These are phyloP conservation scores for Helicoverpa zea DNA, from an alignment of 1,140 invertebrate species.

Conservation along the genomic window DNA sequence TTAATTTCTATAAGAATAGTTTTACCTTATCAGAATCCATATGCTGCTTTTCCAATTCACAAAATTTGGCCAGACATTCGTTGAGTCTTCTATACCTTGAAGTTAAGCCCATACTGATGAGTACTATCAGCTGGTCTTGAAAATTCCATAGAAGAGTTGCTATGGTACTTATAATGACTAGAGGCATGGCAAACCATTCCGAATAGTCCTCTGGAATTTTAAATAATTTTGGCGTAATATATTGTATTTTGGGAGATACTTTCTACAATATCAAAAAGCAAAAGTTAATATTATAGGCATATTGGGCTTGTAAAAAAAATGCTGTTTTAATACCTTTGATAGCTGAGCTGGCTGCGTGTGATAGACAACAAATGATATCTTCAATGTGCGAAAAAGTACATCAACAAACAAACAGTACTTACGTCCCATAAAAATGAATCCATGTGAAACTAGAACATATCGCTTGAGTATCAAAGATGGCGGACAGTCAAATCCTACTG, in stretches of 20 bases:
- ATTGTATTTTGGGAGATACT: no score
- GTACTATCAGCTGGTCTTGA: conserved; percentile 89
- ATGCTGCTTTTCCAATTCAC: conserved; percentile 66
- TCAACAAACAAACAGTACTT: no score
- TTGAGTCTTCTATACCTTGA: conserved; percentile 89
- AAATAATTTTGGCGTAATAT: neutral
- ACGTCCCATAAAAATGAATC: conserved; percentile 70
- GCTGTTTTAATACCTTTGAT: no score
- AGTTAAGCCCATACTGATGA: conserved; percentile 88
- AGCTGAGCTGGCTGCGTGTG: no score
- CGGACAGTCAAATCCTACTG: conserved; percentile 61
- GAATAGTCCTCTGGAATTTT: conserved; percentile 65
- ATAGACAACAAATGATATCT: no score
- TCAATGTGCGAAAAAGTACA: neutral
- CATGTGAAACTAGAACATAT: conserved; percentile 69
- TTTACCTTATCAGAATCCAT: conserved; percentile 55
- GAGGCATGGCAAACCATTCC: conserved; percentile 58
- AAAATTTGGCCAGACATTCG: conserved; percentile 14
- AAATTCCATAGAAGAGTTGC: conserved; percentile 90
- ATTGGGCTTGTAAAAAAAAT: no score
- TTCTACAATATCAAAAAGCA: no score
- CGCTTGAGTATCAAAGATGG: conserved; percentile 56
- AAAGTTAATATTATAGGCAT: no score
- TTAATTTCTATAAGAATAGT: no score
- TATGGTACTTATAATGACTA: conserved; percentile 86